phyloP scores from a whole-genome alignment of 2,797 vertebrate genomes.

The Anabacerthia variegaticeps region DNA sequence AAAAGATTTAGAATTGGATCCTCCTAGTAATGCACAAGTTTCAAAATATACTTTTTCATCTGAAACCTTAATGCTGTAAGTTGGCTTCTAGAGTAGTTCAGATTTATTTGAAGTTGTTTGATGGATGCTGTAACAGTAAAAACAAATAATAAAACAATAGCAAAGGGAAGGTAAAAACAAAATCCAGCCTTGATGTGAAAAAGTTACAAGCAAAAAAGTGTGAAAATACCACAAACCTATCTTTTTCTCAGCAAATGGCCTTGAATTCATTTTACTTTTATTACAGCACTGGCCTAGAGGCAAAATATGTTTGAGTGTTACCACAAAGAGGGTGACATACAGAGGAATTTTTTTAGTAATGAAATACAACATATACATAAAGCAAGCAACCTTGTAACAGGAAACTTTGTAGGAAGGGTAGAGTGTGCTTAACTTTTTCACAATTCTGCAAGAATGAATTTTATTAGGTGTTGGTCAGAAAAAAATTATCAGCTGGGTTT shows the following conservation, averaged over 20 bases:
- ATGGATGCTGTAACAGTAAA: constrained; percentile 51
- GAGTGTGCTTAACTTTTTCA: constrained; percentile 76
- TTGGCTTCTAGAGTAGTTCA: constrained; percentile 32
- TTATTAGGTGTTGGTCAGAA: constrained; percentile 81
- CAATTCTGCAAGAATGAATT: constrained; percentile 77
- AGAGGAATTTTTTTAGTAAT: constrained; percentile 68
- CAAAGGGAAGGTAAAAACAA: constrained; percentile 30
- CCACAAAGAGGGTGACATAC: constrained; percentile 78
- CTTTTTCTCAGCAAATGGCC: constrained; percentile 51
- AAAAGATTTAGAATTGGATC: background rate
- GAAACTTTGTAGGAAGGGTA: constrained; percentile 75
- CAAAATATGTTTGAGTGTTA: constrained; percentile 60
- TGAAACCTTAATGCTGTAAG: background rate
- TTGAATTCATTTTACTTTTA: constrained; percentile 76
- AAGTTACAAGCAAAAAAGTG: constrained; percentile 33
- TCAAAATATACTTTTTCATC: constrained; percentile 1
- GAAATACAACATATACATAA: constrained; percentile 76
- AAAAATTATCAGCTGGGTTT: constrained; percentile 80
- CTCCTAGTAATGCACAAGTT: background rate
- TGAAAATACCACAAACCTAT: constrained; percentile 38
- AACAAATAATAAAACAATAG: constrained; percentile 63
- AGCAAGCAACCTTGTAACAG: constrained; percentile 73
- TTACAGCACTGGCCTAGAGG: constrained; percentile 68
- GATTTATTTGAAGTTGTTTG: constrained; percentile 53
- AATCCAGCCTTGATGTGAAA: constrained; percentile 37